Evolutionary conservation across 2,888 invertebrate genomes (phyloP), one percentile per base, ranked within the genome.

Genomic region (Lacanobia oleracea): DNA sequence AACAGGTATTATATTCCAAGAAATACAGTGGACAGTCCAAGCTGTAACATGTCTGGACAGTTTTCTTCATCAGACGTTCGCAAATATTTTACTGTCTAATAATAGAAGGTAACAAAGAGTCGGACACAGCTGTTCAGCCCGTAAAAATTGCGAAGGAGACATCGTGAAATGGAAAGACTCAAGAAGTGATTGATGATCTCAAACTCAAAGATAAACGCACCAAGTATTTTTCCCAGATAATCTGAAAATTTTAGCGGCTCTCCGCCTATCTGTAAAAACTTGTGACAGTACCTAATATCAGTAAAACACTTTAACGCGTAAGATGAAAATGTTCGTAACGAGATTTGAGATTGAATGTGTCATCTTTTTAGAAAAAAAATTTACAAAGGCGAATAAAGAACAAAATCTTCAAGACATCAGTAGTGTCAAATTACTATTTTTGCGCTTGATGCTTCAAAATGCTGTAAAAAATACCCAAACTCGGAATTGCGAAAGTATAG

Each of bases 101-200:
- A 79, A 75, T 63, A 16, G 43, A 56, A 50, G 51, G 51, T 71
- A 73, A 82, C 66, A 82, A 73, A 69, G 66, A 69, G 65, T 73
- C 23, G 60, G 66, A 54, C 68, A 12, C 82, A 80, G 80, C 71
- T 77, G 83, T 53, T 67, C 33, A 56, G 23, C 60, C 67, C 65
- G 67, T 77, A 77, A 82, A 82, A 82, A 82, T 69, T 72, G 61
- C 69, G 59, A 80, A 63, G 64, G 64, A 65, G 80, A 72, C 68
- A 73, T 80, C 77, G 57, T 72, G 74, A 82, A 80, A 61, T 72
- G 63, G 16, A 59, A 68, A 54, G 33, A 74, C 69, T 69, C 51
- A n/a, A 63, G 75, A 73, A 60, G 65, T 77, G 72, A 83, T 83
- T 83, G 77, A 77, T 80, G 78, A 80, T 80, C 80, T 75, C 10